A percentile compares a stretch with the other conserved stretches of the same genome.
phyloP scores from a whole-genome alignment of 2,797 vertebrate species.

The Crocodylus rhombifer region DNA sequence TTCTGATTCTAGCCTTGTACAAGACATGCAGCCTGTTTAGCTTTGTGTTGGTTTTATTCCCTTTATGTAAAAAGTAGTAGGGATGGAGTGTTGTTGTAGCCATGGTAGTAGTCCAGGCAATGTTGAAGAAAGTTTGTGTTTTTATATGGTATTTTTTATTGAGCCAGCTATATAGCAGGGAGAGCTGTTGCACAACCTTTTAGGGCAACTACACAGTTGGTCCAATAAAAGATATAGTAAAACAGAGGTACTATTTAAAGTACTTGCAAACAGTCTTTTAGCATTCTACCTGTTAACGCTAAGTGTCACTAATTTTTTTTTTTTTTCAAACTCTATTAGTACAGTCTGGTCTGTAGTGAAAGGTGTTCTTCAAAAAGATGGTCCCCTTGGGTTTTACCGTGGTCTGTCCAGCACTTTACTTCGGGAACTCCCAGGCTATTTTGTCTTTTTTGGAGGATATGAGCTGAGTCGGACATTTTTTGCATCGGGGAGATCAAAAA shows the following conservation, averaged over 20 bases:
- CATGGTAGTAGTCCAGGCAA: no score
- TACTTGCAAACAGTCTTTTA: background rate
- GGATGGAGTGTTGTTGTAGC: no score
- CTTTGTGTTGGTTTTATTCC: no score
- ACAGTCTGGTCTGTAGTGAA: slow-evolving; percentile 95
- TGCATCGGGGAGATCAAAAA: slow-evolving; percentile 90
- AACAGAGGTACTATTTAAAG: background rate
- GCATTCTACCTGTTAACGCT: background rate
- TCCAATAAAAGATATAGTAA: background rate
- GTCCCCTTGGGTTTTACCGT: slow-evolving; percentile 92
- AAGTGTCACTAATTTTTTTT: slow-evolving; percentile 35
- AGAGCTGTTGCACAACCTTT: accelerated
- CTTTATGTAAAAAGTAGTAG: no score
- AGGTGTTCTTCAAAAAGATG: slow-evolving; percentile 89
- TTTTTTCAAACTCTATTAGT: slow-evolving; percentile 76
- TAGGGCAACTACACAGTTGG: background rate
- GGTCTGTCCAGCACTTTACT: slow-evolving; percentile 94
- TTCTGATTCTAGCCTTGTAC: background rate
- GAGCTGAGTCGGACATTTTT: slow-evolving; percentile 91
- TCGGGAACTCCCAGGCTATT: slow-evolving; percentile 96
- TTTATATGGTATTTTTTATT: no score
- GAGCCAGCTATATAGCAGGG: background rate
- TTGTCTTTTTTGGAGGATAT: slow-evolving; percentile 97
- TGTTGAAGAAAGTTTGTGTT: no score
- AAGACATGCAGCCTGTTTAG: background rate